Percentiles rank a stretch among this genome's conserved stretches.
Evolutionary conservation across 2,888 invertebrate species (phyloP).

Genomic region (Stenurella melanura): DNA sequence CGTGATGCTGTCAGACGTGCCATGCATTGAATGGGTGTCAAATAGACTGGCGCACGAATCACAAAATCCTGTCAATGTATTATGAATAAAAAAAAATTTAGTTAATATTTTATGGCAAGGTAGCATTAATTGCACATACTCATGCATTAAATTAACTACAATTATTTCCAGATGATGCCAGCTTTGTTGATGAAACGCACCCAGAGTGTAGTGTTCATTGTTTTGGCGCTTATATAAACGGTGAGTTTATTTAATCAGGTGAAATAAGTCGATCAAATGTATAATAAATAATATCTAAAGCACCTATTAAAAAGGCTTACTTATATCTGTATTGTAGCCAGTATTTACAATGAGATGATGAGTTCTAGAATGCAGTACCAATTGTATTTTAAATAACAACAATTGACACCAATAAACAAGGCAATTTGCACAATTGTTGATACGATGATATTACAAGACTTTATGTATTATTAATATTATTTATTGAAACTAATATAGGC

Average conservation of each 20-base stretch:
- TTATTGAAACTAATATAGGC: slow-evolving; percentile 20
- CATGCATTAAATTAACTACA: too few species aligned
- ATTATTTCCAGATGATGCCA: too few species aligned
- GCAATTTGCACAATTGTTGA: slow-evolving; percentile 54
- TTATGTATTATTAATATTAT: slow-evolving; percentile 10
- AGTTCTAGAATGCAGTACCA: slow-evolving; percentile 43
- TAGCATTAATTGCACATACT: too few species aligned
- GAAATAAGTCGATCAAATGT: not conserved
- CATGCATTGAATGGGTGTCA: too few species aligned
- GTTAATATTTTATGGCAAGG: too few species aligned
- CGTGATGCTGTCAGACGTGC: too few species aligned
- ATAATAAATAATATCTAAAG: not conserved
- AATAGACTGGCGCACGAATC: too few species aligned
- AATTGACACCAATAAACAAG: slow-evolving; percentile 59
- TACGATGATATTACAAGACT: slow-evolving; percentile 29
- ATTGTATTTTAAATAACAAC: slow-evolving; percentile 58
- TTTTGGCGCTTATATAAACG: too few species aligned
- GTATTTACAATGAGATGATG: slow-evolving; percentile 39
- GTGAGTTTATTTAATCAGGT: not conserved
- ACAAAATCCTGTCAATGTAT: too few species aligned
- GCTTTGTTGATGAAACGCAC: too few species aligned
- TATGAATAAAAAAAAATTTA: too few species aligned
- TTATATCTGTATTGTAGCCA: slow-evolving; percentile 12
- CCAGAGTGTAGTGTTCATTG: too few species aligned
- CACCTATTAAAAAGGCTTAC: not conserved